phyloP scores from a whole-genome alignment of 2,113 vertebrate genomes.

The Polypterus bichir region DNA sequence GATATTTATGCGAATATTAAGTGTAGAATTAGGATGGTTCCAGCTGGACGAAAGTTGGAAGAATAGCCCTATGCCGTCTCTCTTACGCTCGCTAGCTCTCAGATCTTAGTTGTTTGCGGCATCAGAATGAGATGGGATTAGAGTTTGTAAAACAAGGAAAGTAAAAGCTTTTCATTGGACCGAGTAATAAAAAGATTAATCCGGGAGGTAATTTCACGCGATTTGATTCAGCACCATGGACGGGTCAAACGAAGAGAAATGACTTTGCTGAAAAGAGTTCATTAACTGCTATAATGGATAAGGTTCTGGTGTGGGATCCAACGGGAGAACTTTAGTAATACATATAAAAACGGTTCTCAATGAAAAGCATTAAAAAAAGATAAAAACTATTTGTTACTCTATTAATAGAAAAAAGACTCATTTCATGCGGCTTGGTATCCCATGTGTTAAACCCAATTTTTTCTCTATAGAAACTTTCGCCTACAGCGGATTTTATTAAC shows the following conservation, averaged over 20 bases:
- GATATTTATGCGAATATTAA: slow-evolving; percentile 59
- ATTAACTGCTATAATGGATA: slow-evolving; percentile 67
- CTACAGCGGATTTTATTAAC: slow-evolving; percentile 50
- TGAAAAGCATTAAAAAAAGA: slow-evolving; percentile 35
- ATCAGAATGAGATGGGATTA: slow-evolving; percentile 64
- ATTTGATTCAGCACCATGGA: slow-evolving; percentile 64
- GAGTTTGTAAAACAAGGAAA: slow-evolving; percentile 57
- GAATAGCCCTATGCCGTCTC: slow-evolving; percentile 30
- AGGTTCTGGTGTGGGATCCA: slow-evolving; percentile 38
- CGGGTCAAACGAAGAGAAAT: slow-evolving; percentile 60
- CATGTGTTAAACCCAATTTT: slow-evolving; percentile 60
- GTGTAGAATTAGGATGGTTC: slow-evolving; percentile 49
- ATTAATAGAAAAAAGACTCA: slow-evolving; percentile 55
- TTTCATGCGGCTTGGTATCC: slow-evolving; percentile 47
- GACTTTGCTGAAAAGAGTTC: slow-evolving; percentile 45
- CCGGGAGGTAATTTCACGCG: slow-evolving; percentile 75
- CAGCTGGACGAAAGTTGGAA: slow-evolving; percentile 44
- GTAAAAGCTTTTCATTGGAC: slow-evolving; percentile 42
- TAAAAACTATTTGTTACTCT: slow-evolving; percentile 69
- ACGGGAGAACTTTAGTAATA: slow-evolving; percentile 25
- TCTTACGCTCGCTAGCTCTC: slow-evolving; percentile 23
- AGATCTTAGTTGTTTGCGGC: slow-evolving; percentile 50
- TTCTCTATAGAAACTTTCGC: slow-evolving; percentile 36
- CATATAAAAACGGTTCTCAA: slow-evolving; percentile 28
- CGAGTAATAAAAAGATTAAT: slow-evolving; percentile 63